Evolutionary conservation across 2,797 vertebrate species (phyloP).

Genomic region (Characodon lateralis): DNA sequence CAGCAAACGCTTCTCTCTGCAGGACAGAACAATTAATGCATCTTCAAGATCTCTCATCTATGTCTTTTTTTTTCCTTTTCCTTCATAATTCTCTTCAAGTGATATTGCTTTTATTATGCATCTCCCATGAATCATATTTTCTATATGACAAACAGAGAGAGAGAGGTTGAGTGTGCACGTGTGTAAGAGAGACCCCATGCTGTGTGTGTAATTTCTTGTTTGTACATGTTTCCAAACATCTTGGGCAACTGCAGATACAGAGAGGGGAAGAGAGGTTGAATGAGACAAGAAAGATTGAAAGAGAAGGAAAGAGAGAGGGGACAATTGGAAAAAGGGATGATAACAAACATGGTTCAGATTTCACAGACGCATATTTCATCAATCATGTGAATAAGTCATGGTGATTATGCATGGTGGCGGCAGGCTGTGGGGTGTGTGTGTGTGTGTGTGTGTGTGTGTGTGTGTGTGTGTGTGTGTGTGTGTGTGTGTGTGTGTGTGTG

Average conservation of each 20-base stretch:
- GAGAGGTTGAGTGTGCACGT: slow-evolving; percentile 14
- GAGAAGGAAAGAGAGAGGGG: slow-evolving; percentile 53
- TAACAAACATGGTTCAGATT: slow-evolving; percentile 80
- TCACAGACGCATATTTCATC: slow-evolving; percentile 85
- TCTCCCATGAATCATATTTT: slow-evolving; percentile 65
- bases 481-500: slow-evolving; percentile 41
- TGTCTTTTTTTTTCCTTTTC: slow-evolving; percentile 41
- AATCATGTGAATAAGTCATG: slow-evolving; percentile 83
- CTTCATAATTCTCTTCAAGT: slow-evolving; percentile 74
- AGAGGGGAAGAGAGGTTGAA: slow-evolving; percentile 61
- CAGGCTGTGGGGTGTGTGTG: slow-evolving; percentile 71
- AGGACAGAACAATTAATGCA: slow-evolving; percentile 84
- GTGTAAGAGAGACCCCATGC: slow-evolving; percentile 72
- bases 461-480: neutral
- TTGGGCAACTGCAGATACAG: slow-evolving; percentile 62
- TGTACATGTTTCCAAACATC: slow-evolving; percentile 74
- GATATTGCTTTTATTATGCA: slow-evolving; percentile 72
- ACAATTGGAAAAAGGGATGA: slow-evolving; percentile 70
- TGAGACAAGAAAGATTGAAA: slow-evolving; percentile 67
- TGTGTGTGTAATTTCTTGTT: slow-evolving; percentile 88
- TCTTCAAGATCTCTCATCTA: slow-evolving; percentile 31
- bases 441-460: slow-evolving; percentile 4
- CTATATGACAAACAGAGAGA: slow-evolving; percentile 42
- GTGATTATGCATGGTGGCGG: slow-evolving; percentile 83
- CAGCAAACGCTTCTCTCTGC: slow-evolving; percentile 48